Evolutionary conservation across 2,888 invertebrate species (phyloP).

Genomic region (Neoaliturus tenellus): DNA sequence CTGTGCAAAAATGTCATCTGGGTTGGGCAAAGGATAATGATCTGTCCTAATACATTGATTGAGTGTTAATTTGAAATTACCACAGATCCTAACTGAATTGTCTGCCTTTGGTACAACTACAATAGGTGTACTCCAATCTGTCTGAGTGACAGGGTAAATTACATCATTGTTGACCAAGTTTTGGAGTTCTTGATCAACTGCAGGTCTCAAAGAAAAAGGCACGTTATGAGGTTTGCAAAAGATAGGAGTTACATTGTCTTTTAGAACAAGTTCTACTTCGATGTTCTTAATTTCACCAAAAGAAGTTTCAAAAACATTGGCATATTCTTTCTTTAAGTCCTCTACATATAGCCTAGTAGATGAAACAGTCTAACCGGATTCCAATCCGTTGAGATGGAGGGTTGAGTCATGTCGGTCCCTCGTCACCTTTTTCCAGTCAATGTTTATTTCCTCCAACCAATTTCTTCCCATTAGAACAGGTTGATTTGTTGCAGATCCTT

Average conservation of each 20-base stretch:
- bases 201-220: not conserved
- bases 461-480: no score
- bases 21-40: not conserved
- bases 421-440: no score
- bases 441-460: no score
- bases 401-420: no score
- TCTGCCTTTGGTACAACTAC: not conserved
- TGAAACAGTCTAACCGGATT: not conserved
- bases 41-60: not conserved
- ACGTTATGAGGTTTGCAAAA: slow-evolving; percentile 20
- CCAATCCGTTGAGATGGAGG: not conserved
- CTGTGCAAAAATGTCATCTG: not conserved
- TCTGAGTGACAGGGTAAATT: not conserved
- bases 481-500: not conserved
- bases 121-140: not conserved
- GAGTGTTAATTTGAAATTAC: not conserved
- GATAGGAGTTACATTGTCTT: not conserved
- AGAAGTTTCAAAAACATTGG: not conserved
- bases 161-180: not conserved
- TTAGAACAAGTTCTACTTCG: not conserved
- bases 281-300: not conserved
- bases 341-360: not conserved
- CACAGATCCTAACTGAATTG: not conserved
- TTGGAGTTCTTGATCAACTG: not conserved
- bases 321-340: not conserved